phyloP scores from a whole-genome alignment of 2,888 invertebrate species.

The Molanna angustata region DNA sequence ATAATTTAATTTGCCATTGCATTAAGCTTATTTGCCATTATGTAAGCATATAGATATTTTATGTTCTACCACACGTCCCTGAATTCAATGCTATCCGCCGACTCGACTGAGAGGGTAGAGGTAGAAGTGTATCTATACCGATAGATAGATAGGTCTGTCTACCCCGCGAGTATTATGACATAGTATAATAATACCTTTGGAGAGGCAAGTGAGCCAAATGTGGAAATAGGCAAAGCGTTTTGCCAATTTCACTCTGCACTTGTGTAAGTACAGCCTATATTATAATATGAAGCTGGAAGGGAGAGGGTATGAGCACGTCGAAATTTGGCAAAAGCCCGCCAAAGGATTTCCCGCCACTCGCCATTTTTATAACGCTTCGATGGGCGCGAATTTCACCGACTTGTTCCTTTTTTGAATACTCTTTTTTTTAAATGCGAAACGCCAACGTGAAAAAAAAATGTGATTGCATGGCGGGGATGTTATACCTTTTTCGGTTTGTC shows the following conservation, averaged over 20 bases:
- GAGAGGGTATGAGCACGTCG: too few relatives aligned
- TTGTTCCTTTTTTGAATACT: slow-evolving; percentile 18
- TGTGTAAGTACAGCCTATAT: too few relatives aligned
- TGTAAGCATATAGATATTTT: too few relatives aligned
- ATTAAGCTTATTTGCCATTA: too few relatives aligned
- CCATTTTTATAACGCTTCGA: slow-evolving; percentile 25
- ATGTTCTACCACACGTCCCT: too few relatives aligned
- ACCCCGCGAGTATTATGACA: slow-evolving; percentile 17
- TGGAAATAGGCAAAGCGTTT: slow-evolving; percentile 30
- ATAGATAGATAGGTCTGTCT: too few relatives aligned
- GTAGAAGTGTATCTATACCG: too few relatives aligned
- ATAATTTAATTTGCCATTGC: too few relatives aligned
- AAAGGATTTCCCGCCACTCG: slow-evolving; percentile 22
- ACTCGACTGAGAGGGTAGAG: too few relatives aligned
- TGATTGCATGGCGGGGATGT: not conserved
- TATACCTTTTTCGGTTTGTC: not conserved
- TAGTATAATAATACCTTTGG: slow-evolving; percentile 19
- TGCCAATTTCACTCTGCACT: slow-evolving; percentile 28
- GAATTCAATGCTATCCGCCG: too few relatives aligned
- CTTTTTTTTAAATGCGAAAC: slow-evolving; percentile 11
- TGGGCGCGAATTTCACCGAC: slow-evolving; percentile 12
- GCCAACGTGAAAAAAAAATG: not conserved
- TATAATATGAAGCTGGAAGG: too few relatives aligned
- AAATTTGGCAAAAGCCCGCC: slow-evolving; percentile 21
- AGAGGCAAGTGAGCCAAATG: slow-evolving; percentile 23